Evolutionary conservation across 2,888 invertebrate genomes (phyloP).

Genomic region (Amblyteles armatorius): DNA sequence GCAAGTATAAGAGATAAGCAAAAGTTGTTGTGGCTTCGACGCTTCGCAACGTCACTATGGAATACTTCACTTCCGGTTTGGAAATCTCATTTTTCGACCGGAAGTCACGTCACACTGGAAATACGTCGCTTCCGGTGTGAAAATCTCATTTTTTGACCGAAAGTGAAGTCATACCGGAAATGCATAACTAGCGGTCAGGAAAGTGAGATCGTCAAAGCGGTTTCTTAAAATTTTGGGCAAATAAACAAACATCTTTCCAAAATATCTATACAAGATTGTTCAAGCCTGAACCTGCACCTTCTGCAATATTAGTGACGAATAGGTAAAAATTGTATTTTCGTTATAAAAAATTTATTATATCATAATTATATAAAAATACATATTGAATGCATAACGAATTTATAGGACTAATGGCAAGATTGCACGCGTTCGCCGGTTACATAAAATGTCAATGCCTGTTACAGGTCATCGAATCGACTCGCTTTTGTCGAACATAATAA

Average conservation of each 20-base stretch:
- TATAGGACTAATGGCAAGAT: constrained; percentile 63
- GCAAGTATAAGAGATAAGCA: constrained; percentile 83
- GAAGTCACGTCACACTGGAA: no score
- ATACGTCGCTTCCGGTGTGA: background rate
- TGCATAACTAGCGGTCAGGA: no score
- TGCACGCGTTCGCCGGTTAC: constrained; percentile 33
- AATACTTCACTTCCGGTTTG: no score
- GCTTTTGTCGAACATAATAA: background rate
- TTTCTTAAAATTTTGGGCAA: no score
- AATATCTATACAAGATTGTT: background rate
- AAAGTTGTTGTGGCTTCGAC: background rate
- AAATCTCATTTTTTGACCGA: no score
- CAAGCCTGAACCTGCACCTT: background rate
- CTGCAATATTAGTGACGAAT: background rate
- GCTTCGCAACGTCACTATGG: no score
- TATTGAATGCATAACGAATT: constrained; percentile 67
- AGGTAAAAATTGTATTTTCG: constrained; percentile 7
- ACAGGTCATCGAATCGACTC: background rate
- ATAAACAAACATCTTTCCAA: no score
- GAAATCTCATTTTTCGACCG: no score
- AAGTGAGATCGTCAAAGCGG: no score
- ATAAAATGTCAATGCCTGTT: constrained; percentile 16
- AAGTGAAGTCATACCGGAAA: no score
- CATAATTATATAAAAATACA: constrained; percentile 68
- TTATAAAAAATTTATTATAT: constrained; percentile 49